Conservation (phyloP, 2,113 vertebrate species). For the Forbesichthys papilliferus region DNA sequence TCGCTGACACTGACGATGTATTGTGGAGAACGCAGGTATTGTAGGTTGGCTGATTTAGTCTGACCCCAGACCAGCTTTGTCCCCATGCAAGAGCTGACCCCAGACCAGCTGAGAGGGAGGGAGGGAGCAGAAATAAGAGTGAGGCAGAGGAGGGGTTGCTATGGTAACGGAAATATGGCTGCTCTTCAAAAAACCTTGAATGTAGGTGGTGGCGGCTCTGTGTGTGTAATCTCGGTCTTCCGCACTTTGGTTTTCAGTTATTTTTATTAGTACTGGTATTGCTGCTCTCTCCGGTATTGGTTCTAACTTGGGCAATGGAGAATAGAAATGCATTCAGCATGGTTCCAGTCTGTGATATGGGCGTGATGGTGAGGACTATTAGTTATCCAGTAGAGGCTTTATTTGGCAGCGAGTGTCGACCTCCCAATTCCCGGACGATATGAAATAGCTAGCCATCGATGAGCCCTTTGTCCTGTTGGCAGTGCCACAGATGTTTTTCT, state of each 20-base stretch:
- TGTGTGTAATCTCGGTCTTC: conserved; percentile 24
- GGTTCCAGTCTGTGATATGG: conserved; percentile 43
- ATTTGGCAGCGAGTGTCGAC: neutral
- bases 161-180: conserved; percentile 76
- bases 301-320: conserved; percentile 30
- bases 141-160: conserved; percentile 70
- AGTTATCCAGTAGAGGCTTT: neutral
- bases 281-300: conserved; percentile 48
- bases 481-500: too few species aligned
- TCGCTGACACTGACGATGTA: too few species aligned
- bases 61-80: too few species aligned
- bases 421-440: neutral
- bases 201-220: conserved; percentile 64
- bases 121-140: conserved; percentile 47
- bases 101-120: neutral
- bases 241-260: conserved; percentile 55
- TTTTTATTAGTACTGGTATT: conserved; percentile 66
- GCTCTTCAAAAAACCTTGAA: conserved; percentile 77
- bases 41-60: too few species aligned
- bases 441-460: neutral
- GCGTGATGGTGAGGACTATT: conserved; percentile 35
- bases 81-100: neutral
- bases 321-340: conserved; percentile 33
- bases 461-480: too few species aligned
- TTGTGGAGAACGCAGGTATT: too few species aligned